Percentiles rank a stretch among this genome's conserved stretches.
phyloP scores from a whole-genome alignment of 1,140 invertebrate genomes.

The Hypsibius dujardini region DNA sequence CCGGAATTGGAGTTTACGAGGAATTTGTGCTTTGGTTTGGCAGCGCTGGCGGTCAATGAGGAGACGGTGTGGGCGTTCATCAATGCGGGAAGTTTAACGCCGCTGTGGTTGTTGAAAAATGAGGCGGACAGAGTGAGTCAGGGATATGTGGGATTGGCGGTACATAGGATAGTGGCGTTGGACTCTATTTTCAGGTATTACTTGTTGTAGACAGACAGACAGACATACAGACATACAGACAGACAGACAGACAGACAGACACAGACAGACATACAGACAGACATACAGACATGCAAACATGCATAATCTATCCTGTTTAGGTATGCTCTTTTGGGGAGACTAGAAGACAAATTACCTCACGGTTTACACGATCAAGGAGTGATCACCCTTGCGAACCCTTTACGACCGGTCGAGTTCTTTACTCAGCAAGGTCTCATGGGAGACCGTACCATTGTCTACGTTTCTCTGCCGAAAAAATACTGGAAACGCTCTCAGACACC shows the following conservation, averaged over 20 bases:
- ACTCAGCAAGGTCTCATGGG: not conserved
- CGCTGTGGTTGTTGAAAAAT: not conserved
- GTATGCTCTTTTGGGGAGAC: not conserved
- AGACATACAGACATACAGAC: too few relatives aligned
- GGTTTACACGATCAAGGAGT: conserved; percentile 1
- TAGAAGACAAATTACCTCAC: not conserved
- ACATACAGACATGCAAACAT: not conserved
- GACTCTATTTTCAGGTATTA: not conserved
- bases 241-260: too few relatives aligned
- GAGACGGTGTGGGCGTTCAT: not conserved
- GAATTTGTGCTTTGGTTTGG: conserved; percentile 5
- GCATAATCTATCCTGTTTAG: not conserved
- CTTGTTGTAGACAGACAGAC: not conserved
- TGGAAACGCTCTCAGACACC: not conserved
- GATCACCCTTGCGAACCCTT: not conserved
- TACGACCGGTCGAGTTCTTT: conserved; percentile 1
- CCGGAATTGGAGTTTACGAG: not conserved
- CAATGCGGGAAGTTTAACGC: conserved; percentile 4
- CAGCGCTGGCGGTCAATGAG: not conserved
- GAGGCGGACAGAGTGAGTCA: not conserved
- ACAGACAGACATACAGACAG: too few relatives aligned
- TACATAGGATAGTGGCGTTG: not conserved
- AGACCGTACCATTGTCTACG: not conserved
- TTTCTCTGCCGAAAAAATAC: conserved; percentile 1
- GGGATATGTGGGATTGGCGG: not conserved